Evolutionary conservation across 2,797 vertebrate genomes (phyloP).

Genomic region (Pterois miles): DNA sequence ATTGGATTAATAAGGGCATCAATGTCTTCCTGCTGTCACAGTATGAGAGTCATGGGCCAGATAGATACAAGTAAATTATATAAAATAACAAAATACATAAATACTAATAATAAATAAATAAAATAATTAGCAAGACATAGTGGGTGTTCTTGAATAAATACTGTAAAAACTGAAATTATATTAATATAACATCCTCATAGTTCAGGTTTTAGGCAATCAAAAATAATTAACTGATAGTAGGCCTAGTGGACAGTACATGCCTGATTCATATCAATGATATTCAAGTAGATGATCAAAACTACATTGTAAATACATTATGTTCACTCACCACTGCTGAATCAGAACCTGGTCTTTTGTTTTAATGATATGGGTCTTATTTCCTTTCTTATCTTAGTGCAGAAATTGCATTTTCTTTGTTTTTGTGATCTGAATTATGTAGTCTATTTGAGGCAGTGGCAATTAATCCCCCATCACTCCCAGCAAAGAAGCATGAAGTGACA

Average conservation of each 20-base stretch:
- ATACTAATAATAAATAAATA: not conserved
- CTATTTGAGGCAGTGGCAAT: not conserved
- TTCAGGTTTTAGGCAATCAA: not conserved
- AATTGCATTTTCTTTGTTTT: not conserved
- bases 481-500: not conserved
- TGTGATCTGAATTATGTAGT: not conserved
- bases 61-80: too few species aligned
- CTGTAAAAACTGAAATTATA: not conserved
- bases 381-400: not conserved
- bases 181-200: not conserved
- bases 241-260: not conserved
- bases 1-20: not conserved
- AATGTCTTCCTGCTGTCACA: not conserved
- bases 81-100: too few species aligned
- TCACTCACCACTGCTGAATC: not conserved
- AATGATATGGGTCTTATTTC: not conserved
- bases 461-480: conserved; percentile 5
- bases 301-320: not conserved
- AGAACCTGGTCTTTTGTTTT: not conserved
- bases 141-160: not conserved
- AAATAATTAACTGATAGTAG: not conserved
- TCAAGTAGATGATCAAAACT: not conserved
- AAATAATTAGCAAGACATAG: not conserved
- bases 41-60: too few species aligned
- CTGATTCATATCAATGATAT: not conserved